Evolutionary conservation across 2,888 invertebrate genomes (phyloP).

Genomic region (Carterocephalus palaemon): DNA sequence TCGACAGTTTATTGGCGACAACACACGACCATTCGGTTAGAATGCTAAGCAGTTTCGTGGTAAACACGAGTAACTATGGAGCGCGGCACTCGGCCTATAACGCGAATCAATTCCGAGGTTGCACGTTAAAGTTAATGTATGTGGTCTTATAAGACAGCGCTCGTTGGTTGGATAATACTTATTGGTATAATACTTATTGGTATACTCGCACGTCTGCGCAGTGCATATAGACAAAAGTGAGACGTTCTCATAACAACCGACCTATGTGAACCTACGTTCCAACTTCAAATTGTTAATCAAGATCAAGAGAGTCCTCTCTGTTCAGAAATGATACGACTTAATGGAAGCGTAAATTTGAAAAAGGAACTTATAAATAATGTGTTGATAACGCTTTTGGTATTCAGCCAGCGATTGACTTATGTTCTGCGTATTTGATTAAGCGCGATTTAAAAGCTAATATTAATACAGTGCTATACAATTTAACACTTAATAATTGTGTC

Average conservation of each 20-base stretch:
- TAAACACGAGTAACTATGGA: constrained; percentile 53
- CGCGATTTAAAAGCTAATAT: constrained; percentile 15
- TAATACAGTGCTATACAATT: too few species aligned
- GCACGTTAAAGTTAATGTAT: constrained; percentile 2
- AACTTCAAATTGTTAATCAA: constrained; percentile 52
- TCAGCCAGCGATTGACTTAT: constrained; percentile 20
- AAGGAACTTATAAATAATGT: constrained; percentile 41
- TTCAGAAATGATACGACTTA: constrained; percentile 33
- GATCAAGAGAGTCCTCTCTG: constrained; percentile 55
- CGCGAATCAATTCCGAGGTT: constrained; percentile 29
- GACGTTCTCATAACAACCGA: constrained; percentile 63
- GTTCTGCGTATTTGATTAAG: constrained; percentile 29
- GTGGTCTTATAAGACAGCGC: constrained; percentile 5
- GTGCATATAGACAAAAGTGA: constrained; percentile 60
- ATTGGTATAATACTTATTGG: constrained; percentile 49
- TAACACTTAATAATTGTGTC: too few species aligned
- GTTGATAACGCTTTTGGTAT: constrained; percentile 35
- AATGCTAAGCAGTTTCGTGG: constrained; percentile 74
- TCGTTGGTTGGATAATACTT: constrained; percentile 47
- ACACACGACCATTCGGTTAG: constrained; percentile 62
- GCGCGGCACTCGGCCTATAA: constrained; percentile 40
- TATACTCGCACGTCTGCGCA: constrained; percentile 47
- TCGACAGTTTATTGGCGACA: constrained; percentile 68
- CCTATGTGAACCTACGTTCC: constrained; percentile 60
- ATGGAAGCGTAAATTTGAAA: constrained; percentile 38